These are phyloP conservation scores for Ceratina calcarata DNA, from an alignment of 1,140 invertebrate species.

Conservation along the genomic window DNA sequence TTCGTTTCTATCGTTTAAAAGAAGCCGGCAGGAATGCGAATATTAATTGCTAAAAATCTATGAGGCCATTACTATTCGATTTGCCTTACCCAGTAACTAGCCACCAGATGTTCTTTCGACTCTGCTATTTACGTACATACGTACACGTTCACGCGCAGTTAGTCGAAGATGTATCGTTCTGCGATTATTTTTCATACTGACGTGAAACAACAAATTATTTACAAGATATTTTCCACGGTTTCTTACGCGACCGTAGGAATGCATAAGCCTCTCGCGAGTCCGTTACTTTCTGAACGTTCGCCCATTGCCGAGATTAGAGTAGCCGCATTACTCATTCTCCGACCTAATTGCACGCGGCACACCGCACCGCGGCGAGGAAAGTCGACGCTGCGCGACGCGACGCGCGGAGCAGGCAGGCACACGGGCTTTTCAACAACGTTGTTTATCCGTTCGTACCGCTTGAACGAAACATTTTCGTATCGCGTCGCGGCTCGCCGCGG, in stretches of 20 bases:
- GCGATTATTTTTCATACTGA: not conserved
- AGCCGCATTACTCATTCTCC: slow-evolving; percentile 46
- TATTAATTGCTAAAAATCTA: no score
- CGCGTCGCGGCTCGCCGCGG: not conserved
- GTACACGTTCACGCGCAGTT: not conserved
- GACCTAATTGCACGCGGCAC: slow-evolving; percentile 46
- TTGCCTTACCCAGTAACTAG: not conserved
- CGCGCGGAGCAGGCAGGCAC: not conserved
- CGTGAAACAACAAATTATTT: not conserved
- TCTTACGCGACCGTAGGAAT: slow-evolving; percentile 15
- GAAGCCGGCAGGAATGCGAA: no score
- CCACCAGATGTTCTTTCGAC: not conserved
- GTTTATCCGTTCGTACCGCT: slow-evolving; percentile 7
- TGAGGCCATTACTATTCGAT: no score
- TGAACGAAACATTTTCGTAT: slow-evolving; percentile 26
- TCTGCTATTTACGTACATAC: not conserved
- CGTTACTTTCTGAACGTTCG: slow-evolving; percentile 36
- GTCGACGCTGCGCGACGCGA: not conserved
- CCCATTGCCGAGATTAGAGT: slow-evolving; percentile 49
- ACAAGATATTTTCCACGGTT: slow-evolving; percentile 15
- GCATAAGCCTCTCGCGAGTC: not conserved
- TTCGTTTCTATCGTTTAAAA: no score
- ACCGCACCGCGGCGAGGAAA: slow-evolving; percentile 28
- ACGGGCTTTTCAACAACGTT: slow-evolving; percentile 9
- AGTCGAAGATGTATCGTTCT: not conserved